These are phyloP conservation scores for Sinocyclocheilus maitianheensis DNA, from an alignment of 2,113 vertebrate genomes.

Conservation along the genomic window DNA sequence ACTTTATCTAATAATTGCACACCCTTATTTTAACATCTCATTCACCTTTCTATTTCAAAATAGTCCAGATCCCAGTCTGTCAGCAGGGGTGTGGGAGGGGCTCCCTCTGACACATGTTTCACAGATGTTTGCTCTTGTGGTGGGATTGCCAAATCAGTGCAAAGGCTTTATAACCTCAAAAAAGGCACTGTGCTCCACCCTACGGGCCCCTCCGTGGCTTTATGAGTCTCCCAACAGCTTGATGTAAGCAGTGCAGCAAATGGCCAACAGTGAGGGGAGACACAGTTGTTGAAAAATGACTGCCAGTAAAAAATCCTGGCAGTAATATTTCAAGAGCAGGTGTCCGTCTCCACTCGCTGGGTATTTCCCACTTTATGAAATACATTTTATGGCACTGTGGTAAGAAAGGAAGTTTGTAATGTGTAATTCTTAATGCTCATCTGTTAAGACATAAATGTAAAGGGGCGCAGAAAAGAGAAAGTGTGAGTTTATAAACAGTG, in stretches of 20 bases:
- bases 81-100: not conserved
- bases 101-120: not conserved
- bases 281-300: not conserved
- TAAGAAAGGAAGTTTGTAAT: not conserved
- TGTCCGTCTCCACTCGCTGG: not conserved
- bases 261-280: not conserved
- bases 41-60: not conserved
- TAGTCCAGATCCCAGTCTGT: not conserved
- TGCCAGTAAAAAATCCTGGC: not conserved
- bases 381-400: not conserved
- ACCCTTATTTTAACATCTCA: not conserved
- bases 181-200: conserved; percentile 23
- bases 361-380: not conserved
- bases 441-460: not conserved
- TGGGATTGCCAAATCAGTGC: not conserved
- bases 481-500: not conserved
- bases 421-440: not conserved
- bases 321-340: no score
- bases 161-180: not conserved
- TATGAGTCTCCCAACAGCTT: not conserved
- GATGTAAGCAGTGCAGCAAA: not conserved
- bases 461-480: not conserved
- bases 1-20: not conserved
- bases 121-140: conserved; percentile 28
- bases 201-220: not conserved